Evolutionary conservation across 2,113 vertebrate species (phyloP).

Genomic region (Butastur rufipennis): DNA sequence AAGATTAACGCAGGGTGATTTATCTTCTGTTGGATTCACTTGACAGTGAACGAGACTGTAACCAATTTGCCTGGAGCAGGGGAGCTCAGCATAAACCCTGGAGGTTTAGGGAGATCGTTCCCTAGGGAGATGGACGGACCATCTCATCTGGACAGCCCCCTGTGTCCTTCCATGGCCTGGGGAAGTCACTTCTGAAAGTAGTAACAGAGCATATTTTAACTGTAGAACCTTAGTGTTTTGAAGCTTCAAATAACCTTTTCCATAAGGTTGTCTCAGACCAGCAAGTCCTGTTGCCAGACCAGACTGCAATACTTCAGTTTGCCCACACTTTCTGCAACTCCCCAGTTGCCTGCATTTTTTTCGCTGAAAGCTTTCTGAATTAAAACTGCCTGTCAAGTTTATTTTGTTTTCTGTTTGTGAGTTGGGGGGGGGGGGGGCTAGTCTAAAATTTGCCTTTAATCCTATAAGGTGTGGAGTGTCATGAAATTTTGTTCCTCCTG

Average conservation of each 20-base stretch:
- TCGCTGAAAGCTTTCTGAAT: background rate
- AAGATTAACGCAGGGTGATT: conserved; percentile 29
- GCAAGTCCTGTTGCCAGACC: background rate
- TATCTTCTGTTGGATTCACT: background rate
- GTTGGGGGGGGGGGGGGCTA: accelerated
- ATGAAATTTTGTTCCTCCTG: background rate
- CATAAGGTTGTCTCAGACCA: background rate
- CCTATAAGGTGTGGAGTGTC: accelerated
- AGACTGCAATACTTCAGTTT: background rate
- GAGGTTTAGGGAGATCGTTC: background rate
- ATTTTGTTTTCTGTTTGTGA: background rate
- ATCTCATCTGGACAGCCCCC: background rate
- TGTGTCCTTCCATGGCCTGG: background rate
- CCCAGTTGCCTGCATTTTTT: accelerated
- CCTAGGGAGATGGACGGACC: background rate
- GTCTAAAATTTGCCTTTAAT: background rate
- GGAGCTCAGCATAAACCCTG: background rate
- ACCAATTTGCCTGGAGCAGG: conserved; percentile 3
- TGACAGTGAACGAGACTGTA: background rate
- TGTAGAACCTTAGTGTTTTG: background rate
- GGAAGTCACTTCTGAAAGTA: background rate
- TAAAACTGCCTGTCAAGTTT: accelerated
- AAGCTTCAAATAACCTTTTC: background rate
- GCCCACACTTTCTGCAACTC: accelerated
- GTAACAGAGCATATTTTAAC: background rate